phyloP scores from a whole-genome alignment of 2,797 vertebrate genomes.

The Bucorvus abyssinicus region DNA sequence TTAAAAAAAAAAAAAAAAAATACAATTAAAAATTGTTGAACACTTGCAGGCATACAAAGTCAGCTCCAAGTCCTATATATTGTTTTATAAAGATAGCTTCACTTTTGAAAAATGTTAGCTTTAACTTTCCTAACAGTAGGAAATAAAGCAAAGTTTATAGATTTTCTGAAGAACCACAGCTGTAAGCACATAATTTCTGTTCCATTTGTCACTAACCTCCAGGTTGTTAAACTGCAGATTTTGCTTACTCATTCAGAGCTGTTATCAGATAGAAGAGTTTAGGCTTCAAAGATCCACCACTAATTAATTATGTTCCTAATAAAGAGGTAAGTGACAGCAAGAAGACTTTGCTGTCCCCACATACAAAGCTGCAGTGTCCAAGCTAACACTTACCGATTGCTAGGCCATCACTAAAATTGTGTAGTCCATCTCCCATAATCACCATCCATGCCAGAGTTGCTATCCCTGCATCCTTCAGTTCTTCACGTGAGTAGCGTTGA shows the following conservation, averaged over 20 bases:
- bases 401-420: constrained; percentile 96
- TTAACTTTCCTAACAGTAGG: not conserved
- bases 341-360: not conserved
- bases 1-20: not conserved
- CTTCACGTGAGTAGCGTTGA: constrained; percentile 90
- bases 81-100: not conserved
- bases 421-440: constrained; percentile 96
- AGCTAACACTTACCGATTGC: constrained; percentile 80
- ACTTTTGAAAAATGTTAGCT: not conserved
- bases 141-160: not conserved
- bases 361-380: not conserved
- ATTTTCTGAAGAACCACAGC: not conserved
- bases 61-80: not conserved
- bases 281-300: not conserved
- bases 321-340: not conserved
- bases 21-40: not conserved
- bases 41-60: not conserved
- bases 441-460: constrained; percentile 98
- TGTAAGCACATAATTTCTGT: not conserved
- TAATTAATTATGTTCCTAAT: not conserved
- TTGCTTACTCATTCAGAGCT: not conserved
- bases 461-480: constrained; percentile 91
- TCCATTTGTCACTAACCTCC: not conserved
- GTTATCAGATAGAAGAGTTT: not conserved
- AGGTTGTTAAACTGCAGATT: not conserved